Percentiles rank a stretch among this genome's conserved stretches.
Conservation (phyloP, 2,113 vertebrate genomes). For the Podiceps cristatus region DNA sequence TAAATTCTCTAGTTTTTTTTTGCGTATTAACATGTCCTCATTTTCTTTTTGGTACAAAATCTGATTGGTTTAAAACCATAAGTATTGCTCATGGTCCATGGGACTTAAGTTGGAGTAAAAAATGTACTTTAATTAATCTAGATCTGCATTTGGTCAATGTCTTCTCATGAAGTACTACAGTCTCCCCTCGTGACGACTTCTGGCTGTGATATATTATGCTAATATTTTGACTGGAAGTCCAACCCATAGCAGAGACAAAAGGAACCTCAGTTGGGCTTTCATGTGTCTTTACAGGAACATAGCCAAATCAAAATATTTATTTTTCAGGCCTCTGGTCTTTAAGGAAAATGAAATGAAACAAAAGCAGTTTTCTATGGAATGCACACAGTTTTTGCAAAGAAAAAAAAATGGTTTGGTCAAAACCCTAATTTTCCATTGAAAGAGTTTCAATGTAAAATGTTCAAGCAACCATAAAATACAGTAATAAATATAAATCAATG, state of each 20-base stretch:
- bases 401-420: background rate
- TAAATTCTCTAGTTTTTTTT: background rate
- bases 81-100: background rate
- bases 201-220: background rate
- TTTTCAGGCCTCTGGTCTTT: background rate
- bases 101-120: background rate
- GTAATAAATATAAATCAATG: background rate
- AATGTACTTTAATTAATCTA: background rate
- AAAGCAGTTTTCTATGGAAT: constrained; percentile 4
- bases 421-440: background rate
- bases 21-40: background rate
- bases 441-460: background rate
- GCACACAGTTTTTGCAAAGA: background rate
- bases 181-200: background rate
- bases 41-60: background rate
- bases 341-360: constrained; percentile 14
- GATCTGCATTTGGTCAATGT: background rate
- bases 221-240: background rate
- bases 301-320: constrained; percentile 23
- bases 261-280: background rate
- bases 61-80: background rate
- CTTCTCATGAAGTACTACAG: background rate
- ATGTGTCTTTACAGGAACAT: background rate
- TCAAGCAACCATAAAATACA: background rate
- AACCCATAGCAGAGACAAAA: background rate